Conservation (phyloP, 2,113 vertebrate species). For the Mixornis gularis region DNA sequence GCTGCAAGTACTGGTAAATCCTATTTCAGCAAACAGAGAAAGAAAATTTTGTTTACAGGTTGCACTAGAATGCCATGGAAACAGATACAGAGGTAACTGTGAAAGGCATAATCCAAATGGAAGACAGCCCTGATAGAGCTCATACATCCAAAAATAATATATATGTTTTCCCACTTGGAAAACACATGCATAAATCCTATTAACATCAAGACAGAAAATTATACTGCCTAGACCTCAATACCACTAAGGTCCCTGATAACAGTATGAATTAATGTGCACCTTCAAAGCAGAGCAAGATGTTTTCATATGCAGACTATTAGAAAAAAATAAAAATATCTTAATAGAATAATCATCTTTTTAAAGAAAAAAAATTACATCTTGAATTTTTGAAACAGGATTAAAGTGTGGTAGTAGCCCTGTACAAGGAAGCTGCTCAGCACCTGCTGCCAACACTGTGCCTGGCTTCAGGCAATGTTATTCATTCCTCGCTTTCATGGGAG, state of each 20-base stretch:
- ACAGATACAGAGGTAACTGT: slow-evolving; percentile 30
- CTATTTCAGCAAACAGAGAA: not conserved
- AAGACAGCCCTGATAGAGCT: slow-evolving; percentile 1
- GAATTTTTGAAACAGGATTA: slow-evolving; percentile 29
- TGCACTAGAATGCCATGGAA: slow-evolving; percentile 53
- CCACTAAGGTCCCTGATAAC: not conserved
- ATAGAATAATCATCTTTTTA: not conserved
- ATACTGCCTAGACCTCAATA: not conserved
- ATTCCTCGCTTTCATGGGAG: slow-evolving; percentile 42
- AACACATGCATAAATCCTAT: slow-evolving; percentile 9
- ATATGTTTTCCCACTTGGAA: slow-evolving; percentile 20
- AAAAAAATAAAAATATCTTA: not conserved
- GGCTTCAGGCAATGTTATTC: slow-evolving; percentile 48
- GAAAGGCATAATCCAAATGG: slow-evolving; percentile 13
- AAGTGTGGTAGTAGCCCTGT: not conserved
- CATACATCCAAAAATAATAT: not conserved
- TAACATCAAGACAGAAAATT: slow-evolving; percentile 30
- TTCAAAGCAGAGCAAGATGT: not conserved
- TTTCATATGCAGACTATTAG: not conserved
- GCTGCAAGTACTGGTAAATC: not conserved
- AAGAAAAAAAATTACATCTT: not conserved
- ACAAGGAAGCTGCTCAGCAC: slow-evolving; percentile 14
- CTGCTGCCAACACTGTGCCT: slow-evolving; percentile 51
- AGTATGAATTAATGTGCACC: not conserved
- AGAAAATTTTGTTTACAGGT: slow-evolving; percentile 41